phyloP scores from a whole-genome alignment of 2,797 vertebrate species.

The Enteromius treurensis region DNA sequence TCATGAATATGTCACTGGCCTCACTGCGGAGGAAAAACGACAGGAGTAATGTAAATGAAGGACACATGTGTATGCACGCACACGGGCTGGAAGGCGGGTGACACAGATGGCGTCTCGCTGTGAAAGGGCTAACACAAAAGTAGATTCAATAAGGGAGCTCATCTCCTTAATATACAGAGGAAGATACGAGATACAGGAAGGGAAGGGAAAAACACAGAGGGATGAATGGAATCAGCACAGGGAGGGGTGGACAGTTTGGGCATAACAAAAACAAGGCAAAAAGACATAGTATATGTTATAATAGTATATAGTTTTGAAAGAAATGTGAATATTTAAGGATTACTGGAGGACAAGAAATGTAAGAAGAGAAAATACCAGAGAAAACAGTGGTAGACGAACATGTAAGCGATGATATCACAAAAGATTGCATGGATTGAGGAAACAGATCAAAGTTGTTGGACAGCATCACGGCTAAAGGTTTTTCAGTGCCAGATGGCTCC shows the following conservation, averaged over 20 bases:
- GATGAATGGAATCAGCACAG: constrained; percentile 39
- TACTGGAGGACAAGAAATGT: constrained; percentile 9
- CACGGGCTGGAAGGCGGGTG: constrained; percentile 63
- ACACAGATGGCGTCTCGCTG: constrained; percentile 70
- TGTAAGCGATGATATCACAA: constrained; percentile 8
- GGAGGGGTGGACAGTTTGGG: constrained; percentile 35
- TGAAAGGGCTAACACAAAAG: constrained; percentile 68
- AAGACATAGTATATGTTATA: background rate
- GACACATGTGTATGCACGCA: background rate
- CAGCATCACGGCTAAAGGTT: constrained; percentile 33
- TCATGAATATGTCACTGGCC: constrained; percentile 34
- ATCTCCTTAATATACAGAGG: constrained; percentile 64
- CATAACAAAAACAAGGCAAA: background rate
- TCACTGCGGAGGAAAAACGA: constrained; percentile 26
- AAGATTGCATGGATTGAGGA: constrained; percentile 15
- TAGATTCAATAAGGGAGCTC: constrained; percentile 66
- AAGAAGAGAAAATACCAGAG: background rate
- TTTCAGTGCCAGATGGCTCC: constrained; percentile 56
- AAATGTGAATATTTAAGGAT: background rate
- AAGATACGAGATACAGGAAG: constrained; percentile 39
- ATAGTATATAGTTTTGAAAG: too few species aligned
- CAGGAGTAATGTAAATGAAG: constrained; percentile 40
- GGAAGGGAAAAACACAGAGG: constrained; percentile 1
- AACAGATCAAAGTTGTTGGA: constrained; percentile 29
- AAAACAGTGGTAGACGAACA: background rate